Evolutionary conservation across 2,797 vertebrate species (phyloP).

Genomic region (Anguilla pacifica): DNA sequence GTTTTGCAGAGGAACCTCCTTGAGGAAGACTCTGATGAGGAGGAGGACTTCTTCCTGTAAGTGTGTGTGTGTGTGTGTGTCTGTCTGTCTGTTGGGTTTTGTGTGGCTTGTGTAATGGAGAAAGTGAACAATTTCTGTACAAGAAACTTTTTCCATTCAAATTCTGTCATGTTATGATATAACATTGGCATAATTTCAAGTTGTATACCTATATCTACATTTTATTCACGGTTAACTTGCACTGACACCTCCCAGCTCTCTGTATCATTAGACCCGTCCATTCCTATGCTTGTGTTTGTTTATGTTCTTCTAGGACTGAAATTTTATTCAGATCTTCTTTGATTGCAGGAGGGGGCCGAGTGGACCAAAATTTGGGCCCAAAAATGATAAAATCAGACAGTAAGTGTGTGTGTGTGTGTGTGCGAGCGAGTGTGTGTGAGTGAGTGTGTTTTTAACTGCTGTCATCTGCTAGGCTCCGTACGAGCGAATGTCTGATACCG

Average conservation of each 20-base stretch:
- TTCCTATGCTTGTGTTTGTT: background rate
- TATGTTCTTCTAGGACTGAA: background rate
- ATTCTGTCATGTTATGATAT: background rate
- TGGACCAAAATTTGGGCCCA: slow-evolving; percentile 91
- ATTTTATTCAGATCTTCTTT: slow-evolving; percentile 29
- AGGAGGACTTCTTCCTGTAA: slow-evolving; percentile 98
- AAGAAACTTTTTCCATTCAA: background rate
- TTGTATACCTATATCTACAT: background rate
- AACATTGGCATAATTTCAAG: background rate
- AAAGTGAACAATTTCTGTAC: background rate
- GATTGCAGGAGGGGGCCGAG: slow-evolving; percentile 88
- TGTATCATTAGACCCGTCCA: background rate
- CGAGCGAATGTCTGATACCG: background rate
- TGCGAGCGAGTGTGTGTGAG: background rate
- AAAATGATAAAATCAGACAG: slow-evolving; percentile 97
- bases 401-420: slow-evolving; percentile 69
- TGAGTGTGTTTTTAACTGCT: slow-evolving; percentile 15
- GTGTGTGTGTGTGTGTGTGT: slow-evolving; percentile 53
- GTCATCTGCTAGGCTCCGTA: background rate
- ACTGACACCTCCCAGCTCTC: background rate
- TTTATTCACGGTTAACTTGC: background rate
- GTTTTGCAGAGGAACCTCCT: slow-evolving; percentile 88
- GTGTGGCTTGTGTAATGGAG: background rate
- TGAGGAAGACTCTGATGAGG: slow-evolving; percentile 97
- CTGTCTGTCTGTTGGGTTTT: background rate